Conservation (phyloP, 2,113 vertebrate genomes). For the Bubo scandiacus region DNA sequence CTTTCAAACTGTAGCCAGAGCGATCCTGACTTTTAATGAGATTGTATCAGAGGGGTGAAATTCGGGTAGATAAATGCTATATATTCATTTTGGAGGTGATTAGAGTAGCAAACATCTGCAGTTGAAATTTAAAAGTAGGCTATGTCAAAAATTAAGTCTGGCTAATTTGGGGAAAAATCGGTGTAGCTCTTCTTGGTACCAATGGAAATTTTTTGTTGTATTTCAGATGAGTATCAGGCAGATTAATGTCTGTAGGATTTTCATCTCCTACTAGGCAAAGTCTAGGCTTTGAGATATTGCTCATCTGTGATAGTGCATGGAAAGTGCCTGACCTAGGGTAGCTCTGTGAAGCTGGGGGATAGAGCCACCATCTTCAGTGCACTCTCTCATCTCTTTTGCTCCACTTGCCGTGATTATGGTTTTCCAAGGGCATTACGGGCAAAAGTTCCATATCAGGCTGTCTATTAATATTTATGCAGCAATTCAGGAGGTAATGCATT, state of each 20-base stretch:
- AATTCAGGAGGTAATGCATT: conserved; percentile 46
- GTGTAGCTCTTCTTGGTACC: neutral
- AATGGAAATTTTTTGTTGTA: neutral
- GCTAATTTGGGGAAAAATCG: neutral
- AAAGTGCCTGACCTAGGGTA: neutral
- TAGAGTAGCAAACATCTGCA: neutral
- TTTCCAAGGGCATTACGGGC: conserved; percentile 53
- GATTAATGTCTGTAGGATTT: neutral
- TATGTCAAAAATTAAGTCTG: neutral
- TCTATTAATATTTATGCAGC: conserved; percentile 66
- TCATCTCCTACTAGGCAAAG: neutral
- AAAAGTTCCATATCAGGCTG: conserved; percentile 29
- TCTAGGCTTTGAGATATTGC: neutral
- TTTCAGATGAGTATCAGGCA: neutral
- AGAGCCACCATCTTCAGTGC: neutral
- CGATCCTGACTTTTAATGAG: neutral
- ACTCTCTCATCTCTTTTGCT: neutral
- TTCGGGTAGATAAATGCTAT: neutral
- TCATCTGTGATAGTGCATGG: neutral
- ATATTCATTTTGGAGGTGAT: neutral
- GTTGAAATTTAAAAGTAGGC: neutral
- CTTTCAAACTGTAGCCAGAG: neutral
- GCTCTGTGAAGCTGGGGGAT: neutral
- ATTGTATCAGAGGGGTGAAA: neutral
- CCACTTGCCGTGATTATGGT: neutral